A percentile compares a stretch with the other conserved stretches of the same genome.
Conservation (phyloP, 1,140 invertebrate species). For the Acromyrmex charruanus region DNA sequence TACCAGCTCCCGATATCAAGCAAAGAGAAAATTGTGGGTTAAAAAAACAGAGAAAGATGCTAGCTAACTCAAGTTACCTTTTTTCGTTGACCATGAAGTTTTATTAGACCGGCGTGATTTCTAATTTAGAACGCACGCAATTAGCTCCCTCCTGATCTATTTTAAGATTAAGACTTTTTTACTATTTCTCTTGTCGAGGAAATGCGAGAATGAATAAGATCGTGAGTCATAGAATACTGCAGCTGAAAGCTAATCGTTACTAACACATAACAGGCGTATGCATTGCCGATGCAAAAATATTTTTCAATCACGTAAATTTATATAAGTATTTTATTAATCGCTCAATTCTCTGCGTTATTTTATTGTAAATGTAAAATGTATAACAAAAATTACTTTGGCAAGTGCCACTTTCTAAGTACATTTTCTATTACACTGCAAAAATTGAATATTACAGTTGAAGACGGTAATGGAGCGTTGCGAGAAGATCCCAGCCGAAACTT, state of each 20-base stretch:
- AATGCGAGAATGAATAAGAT: neutral
- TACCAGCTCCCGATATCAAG: constrained; percentile 27
- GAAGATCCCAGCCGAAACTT: constrained; percentile 90
- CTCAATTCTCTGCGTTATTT: neutral
- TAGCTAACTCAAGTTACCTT: neutral
- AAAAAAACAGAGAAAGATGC: neutral
- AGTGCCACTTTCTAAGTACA: constrained; percentile 27
- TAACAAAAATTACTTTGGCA: neutral
- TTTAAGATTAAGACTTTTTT: constrained; percentile 15
- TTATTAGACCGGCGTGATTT: constrained; percentile 19
- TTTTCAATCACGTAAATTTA: neutral
- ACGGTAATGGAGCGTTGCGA: constrained; percentile 92
- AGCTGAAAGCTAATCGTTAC: constrained; percentile 12
- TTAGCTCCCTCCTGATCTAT: constrained; percentile 26
- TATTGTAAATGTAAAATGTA: neutral
- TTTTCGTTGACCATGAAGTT: neutral
- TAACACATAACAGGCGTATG: neutral
- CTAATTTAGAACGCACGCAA: constrained; percentile 17
- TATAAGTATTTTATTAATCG: constrained; percentile 4
- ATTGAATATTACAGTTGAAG: constrained; percentile 87
- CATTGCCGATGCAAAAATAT: neutral
- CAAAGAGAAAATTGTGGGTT: neutral
- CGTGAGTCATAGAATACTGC: constrained; percentile 3
- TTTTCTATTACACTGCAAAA: constrained; percentile 49
- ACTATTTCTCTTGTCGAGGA: neutral